Evolutionary conservation across 2,797 vertebrate genomes (phyloP).

Genomic region (Protosalanx chinensis): DNA sequence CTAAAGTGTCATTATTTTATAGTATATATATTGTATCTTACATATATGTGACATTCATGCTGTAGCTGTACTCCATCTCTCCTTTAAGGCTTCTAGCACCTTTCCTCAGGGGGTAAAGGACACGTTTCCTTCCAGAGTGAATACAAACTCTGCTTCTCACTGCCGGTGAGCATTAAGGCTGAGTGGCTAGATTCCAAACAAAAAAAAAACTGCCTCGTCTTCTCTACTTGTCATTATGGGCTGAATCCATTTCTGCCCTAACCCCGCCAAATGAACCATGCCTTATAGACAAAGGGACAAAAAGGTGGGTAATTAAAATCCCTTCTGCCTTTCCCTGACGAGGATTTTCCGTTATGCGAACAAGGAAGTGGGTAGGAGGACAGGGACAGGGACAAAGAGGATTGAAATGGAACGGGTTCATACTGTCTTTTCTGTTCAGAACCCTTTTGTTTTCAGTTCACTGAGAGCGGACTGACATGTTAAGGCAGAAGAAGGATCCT

Average conservation of each 20-base stretch:
- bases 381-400: constrained; percentile 12
- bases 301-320: background rate
- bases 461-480: constrained; percentile 15
- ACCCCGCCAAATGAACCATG: background rate
- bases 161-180: constrained; percentile 23
- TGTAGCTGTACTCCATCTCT: background rate
- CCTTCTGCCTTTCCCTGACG: background rate
- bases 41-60: background rate
- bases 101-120: too few relatives aligned
- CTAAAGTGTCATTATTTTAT: background rate
- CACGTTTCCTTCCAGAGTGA: too few relatives aligned
- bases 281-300: background rate
- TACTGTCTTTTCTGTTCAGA: background rate
- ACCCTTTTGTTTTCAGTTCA: constrained; percentile 39
- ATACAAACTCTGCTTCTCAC: background rate
- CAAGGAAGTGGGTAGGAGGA: constrained; percentile 14
- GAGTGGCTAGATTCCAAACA: constrained; percentile 14
- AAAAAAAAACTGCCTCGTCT: background rate
- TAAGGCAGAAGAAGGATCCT: constrained; percentile 49
- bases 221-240: constrained; percentile 1
- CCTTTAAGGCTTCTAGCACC: background rate
- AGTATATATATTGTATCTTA: background rate
- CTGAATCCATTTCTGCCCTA: background rate
- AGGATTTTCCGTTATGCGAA: background rate
- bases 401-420: constrained; percentile 5